Conservation (phyloP, 2,113 vertebrate species). For the Pollachius pollachius region DNA sequence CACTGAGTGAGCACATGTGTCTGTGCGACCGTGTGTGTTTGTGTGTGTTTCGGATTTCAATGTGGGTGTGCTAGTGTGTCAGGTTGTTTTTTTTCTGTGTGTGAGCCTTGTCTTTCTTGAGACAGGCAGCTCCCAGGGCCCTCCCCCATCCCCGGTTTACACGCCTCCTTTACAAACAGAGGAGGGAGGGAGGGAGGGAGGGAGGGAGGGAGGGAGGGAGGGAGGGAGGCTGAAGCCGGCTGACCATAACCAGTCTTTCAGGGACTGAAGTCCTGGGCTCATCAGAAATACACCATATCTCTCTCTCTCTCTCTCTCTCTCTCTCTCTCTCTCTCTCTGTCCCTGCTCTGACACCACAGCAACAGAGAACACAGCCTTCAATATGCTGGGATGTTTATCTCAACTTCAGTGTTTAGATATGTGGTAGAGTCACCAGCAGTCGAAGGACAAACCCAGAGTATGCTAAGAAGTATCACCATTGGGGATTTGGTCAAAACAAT, state of each 20-base stretch:
- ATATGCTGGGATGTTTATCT: no score
- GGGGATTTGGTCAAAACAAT: no score
- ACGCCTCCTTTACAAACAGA: slow-evolving; percentile 56
- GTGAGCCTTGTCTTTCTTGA: slow-evolving; percentile 46
- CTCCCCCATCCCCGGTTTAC: slow-evolving; percentile 52
- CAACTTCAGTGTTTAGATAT: no score
- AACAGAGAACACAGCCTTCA: no score
- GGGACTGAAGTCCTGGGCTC: slow-evolving; percentile 37
- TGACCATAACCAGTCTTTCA: slow-evolving; percentile 53
- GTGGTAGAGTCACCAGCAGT: slow-evolving; percentile 1
- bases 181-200: slow-evolving; percentile 10
- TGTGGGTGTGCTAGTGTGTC: slow-evolving; percentile 11
- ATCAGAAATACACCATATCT: slow-evolving; percentile 6
- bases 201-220: slow-evolving; percentile 9
- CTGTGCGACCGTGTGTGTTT: slow-evolving; percentile 22
- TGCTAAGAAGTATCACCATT: neutral
- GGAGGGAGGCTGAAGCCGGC: slow-evolving; percentile 14
- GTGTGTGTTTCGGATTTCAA: slow-evolving; percentile 10
- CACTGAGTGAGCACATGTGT: slow-evolving; percentile 53
- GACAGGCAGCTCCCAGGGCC: slow-evolving; percentile 51
- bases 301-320: slow-evolving; percentile 3
- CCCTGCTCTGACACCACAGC: no score
- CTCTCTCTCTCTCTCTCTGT: no score
- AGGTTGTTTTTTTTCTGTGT: slow-evolving; percentile 4
- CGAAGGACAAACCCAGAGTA: neutral